These are phyloP conservation scores for Antechinus flavipes DNA, from an alignment of 2,113 vertebrate species.

Conservation along the genomic window DNA sequence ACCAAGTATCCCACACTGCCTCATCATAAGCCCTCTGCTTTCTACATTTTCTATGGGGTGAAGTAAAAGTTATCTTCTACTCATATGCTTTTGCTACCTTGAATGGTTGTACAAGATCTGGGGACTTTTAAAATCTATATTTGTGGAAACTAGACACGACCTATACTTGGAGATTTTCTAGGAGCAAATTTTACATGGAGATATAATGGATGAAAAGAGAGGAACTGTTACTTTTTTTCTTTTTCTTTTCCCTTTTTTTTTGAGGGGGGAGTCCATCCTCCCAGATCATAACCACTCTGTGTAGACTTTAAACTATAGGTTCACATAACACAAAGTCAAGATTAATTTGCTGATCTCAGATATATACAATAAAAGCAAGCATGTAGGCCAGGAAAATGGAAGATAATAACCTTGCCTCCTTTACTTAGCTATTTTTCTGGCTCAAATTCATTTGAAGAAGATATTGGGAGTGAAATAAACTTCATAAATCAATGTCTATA, in stretches of 20 bases:
- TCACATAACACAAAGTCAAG: neutral
- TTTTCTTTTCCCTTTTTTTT: neutral
- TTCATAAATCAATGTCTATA: neutral
- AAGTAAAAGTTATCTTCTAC: neutral
- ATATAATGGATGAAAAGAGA: neutral
- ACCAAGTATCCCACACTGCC: neutral
- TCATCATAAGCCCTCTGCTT: neutral
- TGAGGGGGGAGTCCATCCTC: neutral
- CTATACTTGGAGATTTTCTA: neutral
- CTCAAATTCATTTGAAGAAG: neutral
- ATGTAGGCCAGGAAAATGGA: neutral
- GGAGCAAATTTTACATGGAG: neutral
- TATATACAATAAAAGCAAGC: neutral
- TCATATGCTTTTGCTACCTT: neutral
- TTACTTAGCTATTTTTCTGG: neutral
- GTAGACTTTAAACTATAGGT: neutral
- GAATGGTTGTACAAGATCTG: neutral
- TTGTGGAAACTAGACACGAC: neutral
- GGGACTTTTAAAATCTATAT: neutral
- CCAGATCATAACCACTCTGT: neutral
- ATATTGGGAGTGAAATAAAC: neutral
- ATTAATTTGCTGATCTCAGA: neutral
- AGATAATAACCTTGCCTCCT: neutral
- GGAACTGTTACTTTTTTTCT: neutral
- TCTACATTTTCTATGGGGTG: neutral